These are phyloP conservation scores for Lepus townsendii DNA, from an alignment of 2,797 vertebrate genomes.

Conservation along the genomic window DNA sequence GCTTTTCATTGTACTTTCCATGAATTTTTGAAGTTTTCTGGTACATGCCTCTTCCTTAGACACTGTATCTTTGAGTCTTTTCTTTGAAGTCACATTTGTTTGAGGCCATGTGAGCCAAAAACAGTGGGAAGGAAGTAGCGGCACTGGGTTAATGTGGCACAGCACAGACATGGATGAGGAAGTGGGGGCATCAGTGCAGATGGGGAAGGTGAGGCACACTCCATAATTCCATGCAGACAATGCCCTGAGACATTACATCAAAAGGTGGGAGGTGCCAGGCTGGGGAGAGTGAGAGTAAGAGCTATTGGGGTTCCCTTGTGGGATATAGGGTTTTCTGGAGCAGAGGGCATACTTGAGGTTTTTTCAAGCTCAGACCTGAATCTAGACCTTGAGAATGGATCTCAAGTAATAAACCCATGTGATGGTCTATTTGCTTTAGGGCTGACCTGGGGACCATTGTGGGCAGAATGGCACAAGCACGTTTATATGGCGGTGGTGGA, in stretches of 20 bases:
- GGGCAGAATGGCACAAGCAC: background rate
- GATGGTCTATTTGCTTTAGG: background rate
- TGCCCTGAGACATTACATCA: background rate
- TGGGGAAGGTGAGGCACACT: background rate
- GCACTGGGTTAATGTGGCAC: background rate
- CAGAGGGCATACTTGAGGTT: background rate
- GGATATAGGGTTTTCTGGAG: background rate
- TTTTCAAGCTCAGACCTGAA: background rate
- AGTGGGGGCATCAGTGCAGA: too few relatives aligned
- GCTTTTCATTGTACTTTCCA: too few relatives aligned
- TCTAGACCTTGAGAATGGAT: background rate
- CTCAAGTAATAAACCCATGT: background rate
- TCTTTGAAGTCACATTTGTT: background rate
- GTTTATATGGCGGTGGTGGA: background rate
- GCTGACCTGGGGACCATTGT: too few relatives aligned
- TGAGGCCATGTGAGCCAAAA: background rate
- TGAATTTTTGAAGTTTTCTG: background rate
- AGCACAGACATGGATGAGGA: background rate
- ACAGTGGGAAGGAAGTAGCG: background rate
- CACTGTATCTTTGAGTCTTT: background rate
- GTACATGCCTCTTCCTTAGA: background rate
- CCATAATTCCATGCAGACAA: background rate
- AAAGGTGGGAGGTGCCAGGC: background rate
- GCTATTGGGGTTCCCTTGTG: fast-evolving
- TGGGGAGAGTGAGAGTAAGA: background rate